Conservation (phyloP, 2,113 vertebrate species). For the Pomatorhinus ruficollis region DNA sequence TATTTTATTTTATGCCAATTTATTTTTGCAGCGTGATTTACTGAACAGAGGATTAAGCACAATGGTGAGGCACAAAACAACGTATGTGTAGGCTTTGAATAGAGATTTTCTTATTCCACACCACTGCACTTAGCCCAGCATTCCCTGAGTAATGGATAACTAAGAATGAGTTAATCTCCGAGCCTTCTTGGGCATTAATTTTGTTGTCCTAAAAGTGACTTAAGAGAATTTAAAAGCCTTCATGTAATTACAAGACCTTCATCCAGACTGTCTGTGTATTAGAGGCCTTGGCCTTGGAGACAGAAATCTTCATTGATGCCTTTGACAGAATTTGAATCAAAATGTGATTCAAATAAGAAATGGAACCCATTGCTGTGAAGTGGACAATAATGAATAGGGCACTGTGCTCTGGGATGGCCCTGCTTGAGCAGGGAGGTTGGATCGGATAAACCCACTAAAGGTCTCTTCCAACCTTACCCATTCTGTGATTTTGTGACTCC, state of each 20-base stretch:
- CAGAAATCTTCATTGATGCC: not conserved
- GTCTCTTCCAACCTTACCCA: not conserved
- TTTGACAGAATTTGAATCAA: not conserved
- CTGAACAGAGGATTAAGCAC: not conserved
- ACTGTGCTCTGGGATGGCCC: no score
- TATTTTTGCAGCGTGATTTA: not conserved
- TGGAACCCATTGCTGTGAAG: not conserved
- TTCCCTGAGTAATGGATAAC: not conserved
- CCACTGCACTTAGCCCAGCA: not conserved
- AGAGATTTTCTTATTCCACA: not conserved
- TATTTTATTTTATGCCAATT: conserved; percentile 45
- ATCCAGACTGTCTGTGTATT: not conserved
- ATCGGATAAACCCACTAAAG: not conserved
- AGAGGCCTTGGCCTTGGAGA: not conserved
- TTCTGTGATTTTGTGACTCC: not conserved
- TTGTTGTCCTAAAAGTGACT: not conserved
- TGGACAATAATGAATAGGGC: not conserved
- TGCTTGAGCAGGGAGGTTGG: not conserved
- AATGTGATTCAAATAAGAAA: not conserved
- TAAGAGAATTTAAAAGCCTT: not conserved
- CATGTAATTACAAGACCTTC: not conserved
- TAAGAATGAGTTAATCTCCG: not conserved
- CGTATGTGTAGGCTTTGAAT: not conserved
- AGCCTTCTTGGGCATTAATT: not conserved
- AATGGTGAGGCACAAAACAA: not conserved